phyloP scores from a whole-genome alignment of 2,113 vertebrate genomes.

The Crotalus viridis region DNA sequence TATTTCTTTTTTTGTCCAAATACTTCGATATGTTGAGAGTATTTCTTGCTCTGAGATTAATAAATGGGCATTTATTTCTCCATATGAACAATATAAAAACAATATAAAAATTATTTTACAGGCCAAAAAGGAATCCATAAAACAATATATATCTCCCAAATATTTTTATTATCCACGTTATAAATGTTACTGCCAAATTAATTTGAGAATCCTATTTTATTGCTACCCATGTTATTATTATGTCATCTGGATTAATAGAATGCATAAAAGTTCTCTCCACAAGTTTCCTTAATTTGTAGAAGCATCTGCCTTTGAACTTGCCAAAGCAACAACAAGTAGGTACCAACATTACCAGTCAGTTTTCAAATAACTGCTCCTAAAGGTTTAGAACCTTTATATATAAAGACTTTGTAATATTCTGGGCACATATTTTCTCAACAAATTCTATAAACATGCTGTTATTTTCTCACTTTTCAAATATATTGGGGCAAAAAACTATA shows the following conservation, averaged over 20 bases:
- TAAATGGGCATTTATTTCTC: background rate
- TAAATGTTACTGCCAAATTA: background rate
- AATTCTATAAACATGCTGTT: background rate
- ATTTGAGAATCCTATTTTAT: background rate
- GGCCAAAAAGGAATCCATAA: background rate
- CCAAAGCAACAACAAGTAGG: background rate
- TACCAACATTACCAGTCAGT: background rate
- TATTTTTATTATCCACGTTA: background rate
- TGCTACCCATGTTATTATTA: background rate
- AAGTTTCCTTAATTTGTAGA: background rate
- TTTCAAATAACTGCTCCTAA: background rate
- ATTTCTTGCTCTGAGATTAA: background rate
- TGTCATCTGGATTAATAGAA: background rate
- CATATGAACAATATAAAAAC: background rate
- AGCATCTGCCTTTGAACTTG: background rate
- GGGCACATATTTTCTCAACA: background rate
- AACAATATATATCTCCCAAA: background rate
- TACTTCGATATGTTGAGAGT: background rate
- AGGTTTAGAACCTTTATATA: no score
- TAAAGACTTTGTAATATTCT: background rate
- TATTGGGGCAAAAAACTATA: background rate
- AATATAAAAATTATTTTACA: background rate
- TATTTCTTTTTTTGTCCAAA: background rate
- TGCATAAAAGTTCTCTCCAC: background rate
- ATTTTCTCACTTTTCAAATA: background rate